Percentiles rank a stretch among this genome's conserved stretches.
Conservation (phyloP, 1,140 invertebrate genomes). For the Rhopalosiphum maidis region DNA sequence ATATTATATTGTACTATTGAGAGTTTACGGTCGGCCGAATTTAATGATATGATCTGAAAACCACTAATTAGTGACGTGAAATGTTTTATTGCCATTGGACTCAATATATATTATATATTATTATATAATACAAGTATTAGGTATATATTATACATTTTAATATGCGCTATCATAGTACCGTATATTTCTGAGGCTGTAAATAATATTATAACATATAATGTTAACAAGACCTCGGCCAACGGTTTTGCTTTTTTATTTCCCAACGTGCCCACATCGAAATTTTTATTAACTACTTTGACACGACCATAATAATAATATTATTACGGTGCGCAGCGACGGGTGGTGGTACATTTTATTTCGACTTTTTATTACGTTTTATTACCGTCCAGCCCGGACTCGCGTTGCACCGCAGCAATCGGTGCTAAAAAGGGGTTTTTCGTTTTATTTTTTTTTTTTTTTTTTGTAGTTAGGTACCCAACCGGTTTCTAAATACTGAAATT, state of each 20-base stretch:
- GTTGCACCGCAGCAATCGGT: not conserved
- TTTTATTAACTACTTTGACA: not conserved
- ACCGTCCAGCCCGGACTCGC: not conserved
- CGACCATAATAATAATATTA: conserved; percentile 10
- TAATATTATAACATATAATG: not conserved
- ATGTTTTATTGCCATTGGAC: not conserved
- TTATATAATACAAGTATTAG: too few relatives aligned
- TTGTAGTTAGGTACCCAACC: not conserved
- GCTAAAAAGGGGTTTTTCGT: not conserved
- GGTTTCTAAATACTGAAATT: conserved; percentile 8
- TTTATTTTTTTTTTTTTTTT: not conserved
- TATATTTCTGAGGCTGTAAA: not conserved
- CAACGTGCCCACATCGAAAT: not conserved
- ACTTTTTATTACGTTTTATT: conserved; percentile 1
- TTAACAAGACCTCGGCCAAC: not conserved
- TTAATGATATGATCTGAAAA: not conserved
- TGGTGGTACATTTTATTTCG: conserved; percentile 30
- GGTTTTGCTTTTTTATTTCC: not conserved
- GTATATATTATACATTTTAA: too few relatives aligned
- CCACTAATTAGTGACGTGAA: not conserved
- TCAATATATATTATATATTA: not conserved
- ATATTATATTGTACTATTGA: not conserved
- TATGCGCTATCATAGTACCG: not conserved
- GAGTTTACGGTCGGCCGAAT: not conserved
- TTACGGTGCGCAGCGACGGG: not conserved